Evolutionary conservation across 2,113 vertebrate species (phyloP).

Genomic region (Cariama cristata): DNA sequence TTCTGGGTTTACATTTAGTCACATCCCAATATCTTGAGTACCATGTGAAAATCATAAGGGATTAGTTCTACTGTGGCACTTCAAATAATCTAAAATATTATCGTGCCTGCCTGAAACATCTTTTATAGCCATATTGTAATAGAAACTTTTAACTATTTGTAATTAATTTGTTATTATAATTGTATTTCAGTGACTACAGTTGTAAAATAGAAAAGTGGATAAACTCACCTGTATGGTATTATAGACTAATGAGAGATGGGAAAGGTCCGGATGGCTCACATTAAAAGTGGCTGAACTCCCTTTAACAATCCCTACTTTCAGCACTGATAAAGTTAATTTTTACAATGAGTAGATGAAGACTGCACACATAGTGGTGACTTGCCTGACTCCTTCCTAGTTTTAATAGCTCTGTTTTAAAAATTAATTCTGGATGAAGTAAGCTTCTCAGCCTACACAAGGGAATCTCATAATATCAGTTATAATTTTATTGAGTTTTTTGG

Average conservation of each 20-base stretch:
- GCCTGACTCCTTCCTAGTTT: not conserved
- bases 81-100: not conserved
- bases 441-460: not conserved
- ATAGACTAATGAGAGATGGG: not conserved
- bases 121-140: not conserved
- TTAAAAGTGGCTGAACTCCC: not conserved
- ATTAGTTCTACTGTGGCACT: not conserved
- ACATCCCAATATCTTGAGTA: conserved; percentile 42
- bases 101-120: not conserved
- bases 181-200: not conserved
- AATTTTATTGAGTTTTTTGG: conserved; percentile 11
- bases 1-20: conserved; percentile 65
- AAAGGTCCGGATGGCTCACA: not conserved
- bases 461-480: not conserved
- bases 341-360: not conserved
- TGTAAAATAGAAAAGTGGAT: not conserved
- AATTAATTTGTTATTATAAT: not conserved
- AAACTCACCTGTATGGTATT: not conserved
- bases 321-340: not conserved
- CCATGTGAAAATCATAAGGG: conserved; percentile 27
- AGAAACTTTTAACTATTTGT: not conserved
- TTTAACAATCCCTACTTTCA: not conserved
- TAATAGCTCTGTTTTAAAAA: conserved; percentile 52
- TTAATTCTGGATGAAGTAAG: conserved; percentile 39
- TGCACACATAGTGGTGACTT: not conserved